Evolutionary conservation across 2,113 vertebrate species (phyloP), one percentile per base, ranked within the genome.

Genomic region (Labeo rohita): DNA sequence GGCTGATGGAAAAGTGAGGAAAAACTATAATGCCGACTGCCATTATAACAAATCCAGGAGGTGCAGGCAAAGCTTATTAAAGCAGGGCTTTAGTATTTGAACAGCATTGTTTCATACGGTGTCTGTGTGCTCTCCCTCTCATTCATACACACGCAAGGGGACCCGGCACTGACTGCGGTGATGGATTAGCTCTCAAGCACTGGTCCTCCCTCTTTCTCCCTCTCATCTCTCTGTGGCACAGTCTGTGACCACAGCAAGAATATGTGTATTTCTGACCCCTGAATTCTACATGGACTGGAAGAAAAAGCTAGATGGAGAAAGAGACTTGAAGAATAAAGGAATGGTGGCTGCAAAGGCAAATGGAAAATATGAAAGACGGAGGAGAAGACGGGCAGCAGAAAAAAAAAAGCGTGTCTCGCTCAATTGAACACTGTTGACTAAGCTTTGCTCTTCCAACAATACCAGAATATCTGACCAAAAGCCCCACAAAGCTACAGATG

Each of bases 401-500:
- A 82, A 76, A 66, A 65, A 52, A 72, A 21, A 8, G 7, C 7
- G 56, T 4, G 77, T 68, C 73, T 65, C 36, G 50, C 75, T 88
- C 50, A 73, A 43, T 79, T 65, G 54, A 84, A 66, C 82, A 79
- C n/a, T n/a, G 70, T 76, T 75, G 85, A 88, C 66, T 85, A 78
- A 86, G 80, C 78, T 50, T 39, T 65, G 47, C n/a, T 56, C 23
- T 59, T 81, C 43, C 18, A n/a, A 47, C 70, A 28, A 66, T 56
- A 28, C 56, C 34, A 56, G 13, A 78, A 73, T 34, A 65, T 56
- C 56, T 52, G 39, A 76, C 43, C 70, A 63, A 34, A 77, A 10
- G 34, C 23, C 15, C 34, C 66, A 43, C 36, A 59, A 54, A 54
- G 66, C 49, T 73, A 50, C 23, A 83, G 10, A 56, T 83, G 28